These are phyloP conservation scores for Eupithecia insigniata DNA, from an alignment of 2,888 invertebrate species.

Conservation along the genomic window DNA sequence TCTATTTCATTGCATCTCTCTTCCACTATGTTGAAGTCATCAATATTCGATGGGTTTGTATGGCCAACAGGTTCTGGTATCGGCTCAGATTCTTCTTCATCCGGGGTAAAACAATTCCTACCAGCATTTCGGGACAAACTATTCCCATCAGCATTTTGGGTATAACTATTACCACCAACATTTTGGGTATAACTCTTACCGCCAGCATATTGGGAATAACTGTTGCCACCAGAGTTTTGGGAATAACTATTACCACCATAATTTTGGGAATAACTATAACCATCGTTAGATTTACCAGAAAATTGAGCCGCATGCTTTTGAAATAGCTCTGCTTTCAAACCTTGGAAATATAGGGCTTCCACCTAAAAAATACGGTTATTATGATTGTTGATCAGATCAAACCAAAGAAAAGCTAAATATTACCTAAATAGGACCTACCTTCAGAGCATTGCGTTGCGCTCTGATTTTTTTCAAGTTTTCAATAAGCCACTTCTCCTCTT, in stretches of 20 bases:
- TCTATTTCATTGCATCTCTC: background rate
- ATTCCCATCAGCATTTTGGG: background rate
- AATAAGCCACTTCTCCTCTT: conserved; percentile 30
- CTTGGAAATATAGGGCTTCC: conserved; percentile 24
- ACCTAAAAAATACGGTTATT: conserved; percentile 16
- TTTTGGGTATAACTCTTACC: background rate
- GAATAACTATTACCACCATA: background rate
- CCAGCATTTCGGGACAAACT: background rate
- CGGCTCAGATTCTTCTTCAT: background rate
- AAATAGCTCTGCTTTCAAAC: conserved; percentile 19
- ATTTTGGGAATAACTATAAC: background rate
- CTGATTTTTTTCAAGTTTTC: conserved; percentile 19
- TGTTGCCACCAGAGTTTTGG: background rate
- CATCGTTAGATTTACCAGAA: conserved; percentile 1
- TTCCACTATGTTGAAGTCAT: background rate
- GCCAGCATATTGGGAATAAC: background rate
- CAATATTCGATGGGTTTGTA: background rate
- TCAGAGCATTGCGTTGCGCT: conserved; percentile 27
- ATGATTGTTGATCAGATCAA: background rate
- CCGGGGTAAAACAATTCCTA: background rate
- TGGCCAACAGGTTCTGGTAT: conserved; percentile 4
- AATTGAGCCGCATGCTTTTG: conserved; percentile 17
- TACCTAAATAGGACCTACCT: conserved; percentile 12
- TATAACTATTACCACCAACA: background rate
- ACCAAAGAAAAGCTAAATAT: background rate